These are phyloP conservation scores for Cheilosia pagana DNA, from an alignment of 2,888 invertebrate species.

Conservation along the genomic window DNA sequence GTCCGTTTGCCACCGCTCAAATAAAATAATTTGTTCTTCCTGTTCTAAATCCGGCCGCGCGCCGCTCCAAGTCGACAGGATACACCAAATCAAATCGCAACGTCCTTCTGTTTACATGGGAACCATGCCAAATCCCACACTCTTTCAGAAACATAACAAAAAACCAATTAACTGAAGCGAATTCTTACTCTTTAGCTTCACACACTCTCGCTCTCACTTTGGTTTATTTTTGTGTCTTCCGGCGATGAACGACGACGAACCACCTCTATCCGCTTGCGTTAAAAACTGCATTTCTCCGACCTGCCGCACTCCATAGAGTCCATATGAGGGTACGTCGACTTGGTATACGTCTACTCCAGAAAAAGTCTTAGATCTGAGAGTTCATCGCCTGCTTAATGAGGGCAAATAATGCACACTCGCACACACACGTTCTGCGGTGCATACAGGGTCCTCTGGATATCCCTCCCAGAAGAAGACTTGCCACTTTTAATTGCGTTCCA, in stretches of 20 bases:
- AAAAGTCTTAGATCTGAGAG: constrained; percentile 4
- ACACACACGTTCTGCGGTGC: too few species aligned
- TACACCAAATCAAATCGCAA: constrained; percentile 39
- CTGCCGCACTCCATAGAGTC: constrained; percentile 31
- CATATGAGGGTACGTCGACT: constrained; percentile 7
- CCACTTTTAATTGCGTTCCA: constrained; percentile 49
- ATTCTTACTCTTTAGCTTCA: constrained; percentile 4
- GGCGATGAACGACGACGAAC: constrained; percentile 29
- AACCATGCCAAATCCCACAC: constrained; percentile 49
- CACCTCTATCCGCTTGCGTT: constrained; percentile 13
- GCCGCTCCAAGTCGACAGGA: constrained; percentile 30
- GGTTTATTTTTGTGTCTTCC: constrained; percentile 62
- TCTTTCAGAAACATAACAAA: constrained; percentile 38
- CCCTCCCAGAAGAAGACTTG: constrained; percentile 9
- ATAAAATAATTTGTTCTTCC: too few species aligned
- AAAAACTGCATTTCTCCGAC: constrained; percentile 29
- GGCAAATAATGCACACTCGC: constrained; percentile 20
- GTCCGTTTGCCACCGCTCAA: too few species aligned
- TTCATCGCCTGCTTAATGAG: constrained; percentile 64
- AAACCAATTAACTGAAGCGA: constrained; percentile 53
- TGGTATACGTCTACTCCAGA: constrained; percentile 21
- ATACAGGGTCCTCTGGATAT: constrained; percentile 12
- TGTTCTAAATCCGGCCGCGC: too few species aligned
- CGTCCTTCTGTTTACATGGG: constrained; percentile 37
- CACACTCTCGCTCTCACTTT: constrained; percentile 6